A percentile compares a stretch with the other conserved stretches of the same genome.
These are phyloP conservation scores for Dasypolia templi DNA, from an alignment of 2,888 invertebrate species.

Conservation along the genomic window DNA sequence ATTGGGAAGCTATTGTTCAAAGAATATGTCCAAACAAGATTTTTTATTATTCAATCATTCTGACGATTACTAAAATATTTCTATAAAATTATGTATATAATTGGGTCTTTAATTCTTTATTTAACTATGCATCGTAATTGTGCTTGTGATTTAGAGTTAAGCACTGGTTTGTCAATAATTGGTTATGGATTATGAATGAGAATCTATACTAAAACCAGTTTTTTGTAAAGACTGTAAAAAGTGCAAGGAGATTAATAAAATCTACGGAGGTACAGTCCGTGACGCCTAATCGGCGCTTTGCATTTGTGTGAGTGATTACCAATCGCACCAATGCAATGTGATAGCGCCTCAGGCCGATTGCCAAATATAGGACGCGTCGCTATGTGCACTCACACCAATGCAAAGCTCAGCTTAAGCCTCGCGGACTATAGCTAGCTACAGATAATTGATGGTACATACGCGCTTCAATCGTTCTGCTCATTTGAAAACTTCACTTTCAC, in stretches of 20 bases:
- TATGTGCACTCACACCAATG: too few relatives aligned
- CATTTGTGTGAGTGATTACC: too few relatives aligned
- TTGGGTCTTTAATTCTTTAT: neutral
- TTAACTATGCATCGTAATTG: neutral
- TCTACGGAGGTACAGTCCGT: too few relatives aligned
- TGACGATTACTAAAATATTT: neutral
- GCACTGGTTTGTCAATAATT: neutral
- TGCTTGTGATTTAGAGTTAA: neutral
- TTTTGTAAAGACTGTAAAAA: neutral
- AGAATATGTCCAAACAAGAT: too few relatives aligned
- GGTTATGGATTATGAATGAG: neutral
- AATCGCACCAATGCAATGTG: too few relatives aligned
- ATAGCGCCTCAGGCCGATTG: too few relatives aligned
- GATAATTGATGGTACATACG: neutral
- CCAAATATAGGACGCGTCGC: too few relatives aligned
- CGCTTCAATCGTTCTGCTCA: slow-evolving; percentile 8
- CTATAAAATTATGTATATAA: too few relatives aligned
- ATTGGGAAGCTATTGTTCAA: neutral
- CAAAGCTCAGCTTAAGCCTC: too few relatives aligned
- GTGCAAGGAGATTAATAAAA: neutral
- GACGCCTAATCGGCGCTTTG: too few relatives aligned
- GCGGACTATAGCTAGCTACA: neutral
- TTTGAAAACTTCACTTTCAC: slow-evolving; percentile 1
- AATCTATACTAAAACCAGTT: neutral
- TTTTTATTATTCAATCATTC: too few relatives aligned